These are phyloP conservation scores for Oreortyx pictus DNA, from an alignment of 2,797 vertebrate species.

Conservation along the genomic window DNA sequence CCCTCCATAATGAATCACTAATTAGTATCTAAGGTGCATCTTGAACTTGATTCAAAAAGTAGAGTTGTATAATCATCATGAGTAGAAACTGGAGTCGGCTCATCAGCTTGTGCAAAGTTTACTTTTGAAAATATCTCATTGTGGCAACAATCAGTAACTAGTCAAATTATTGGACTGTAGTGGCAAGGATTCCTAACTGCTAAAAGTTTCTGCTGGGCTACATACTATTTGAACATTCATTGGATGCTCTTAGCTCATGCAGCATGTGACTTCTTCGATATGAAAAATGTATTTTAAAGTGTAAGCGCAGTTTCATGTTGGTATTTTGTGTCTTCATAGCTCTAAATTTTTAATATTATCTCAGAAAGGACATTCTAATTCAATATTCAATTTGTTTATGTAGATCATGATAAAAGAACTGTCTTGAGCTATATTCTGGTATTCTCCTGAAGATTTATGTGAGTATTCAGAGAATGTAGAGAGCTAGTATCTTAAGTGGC, in stretches of 20 bases:
- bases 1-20: background rate
- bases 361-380: background rate
- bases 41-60: background rate
- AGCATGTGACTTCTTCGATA: background rate
- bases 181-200: background rate
- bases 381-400: background rate
- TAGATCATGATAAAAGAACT: background rate
- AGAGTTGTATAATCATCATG: background rate
- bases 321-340: background rate
- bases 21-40: background rate
- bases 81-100: background rate
- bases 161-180: background rate
- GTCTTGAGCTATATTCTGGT: background rate
- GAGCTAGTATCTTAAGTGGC: background rate
- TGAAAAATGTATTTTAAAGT: background rate
- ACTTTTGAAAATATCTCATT: background rate
- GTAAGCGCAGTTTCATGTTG: background rate
- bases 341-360: background rate
- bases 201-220: background rate
- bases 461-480: background rate
- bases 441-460: background rate
- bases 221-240: background rate
- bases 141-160: background rate
- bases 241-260: background rate
- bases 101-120: background rate